These are phyloP conservation scores for Alentia gelatinosa DNA, from an alignment of 2,888 invertebrate genomes.

Conservation along the genomic window DNA sequence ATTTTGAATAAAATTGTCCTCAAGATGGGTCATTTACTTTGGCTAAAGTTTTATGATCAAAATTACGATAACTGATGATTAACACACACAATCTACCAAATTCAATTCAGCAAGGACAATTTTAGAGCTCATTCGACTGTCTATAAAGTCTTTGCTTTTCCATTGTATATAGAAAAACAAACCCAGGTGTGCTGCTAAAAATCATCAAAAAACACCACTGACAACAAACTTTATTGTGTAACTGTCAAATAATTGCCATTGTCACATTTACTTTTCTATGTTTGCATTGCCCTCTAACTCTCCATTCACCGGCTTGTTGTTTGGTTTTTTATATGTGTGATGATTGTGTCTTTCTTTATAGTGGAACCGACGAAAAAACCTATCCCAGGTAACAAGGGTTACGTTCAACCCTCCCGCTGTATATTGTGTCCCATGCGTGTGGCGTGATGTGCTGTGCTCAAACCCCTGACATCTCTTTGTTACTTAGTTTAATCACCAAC, in stretches of 20 bases:
- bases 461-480: background rate
- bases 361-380: constrained; percentile 43
- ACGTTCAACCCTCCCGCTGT: background rate
- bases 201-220: background rate
- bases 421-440: constrained; percentile 6
- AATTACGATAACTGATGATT: no score
- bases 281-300: constrained; percentile 2
- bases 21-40: no score
- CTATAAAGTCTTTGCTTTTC: background rate
- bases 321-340: constrained; percentile 29
- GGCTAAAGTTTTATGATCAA: no score
- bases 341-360: constrained; percentile 42
- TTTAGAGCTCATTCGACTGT: background rate
- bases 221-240: background rate
- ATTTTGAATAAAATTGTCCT: no score
- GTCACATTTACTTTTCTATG: background rate
- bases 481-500: background rate
- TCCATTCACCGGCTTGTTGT: background rate
- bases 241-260: background rate
- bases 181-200: background rate
- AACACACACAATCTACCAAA: no score
- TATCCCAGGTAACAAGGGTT: constrained; percentile 7
- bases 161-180: background rate
- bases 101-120: no score
- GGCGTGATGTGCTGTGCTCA: background rate